phyloP scores from a whole-genome alignment of 2,888 invertebrate species.

The Prenolepis imparis region DNA sequence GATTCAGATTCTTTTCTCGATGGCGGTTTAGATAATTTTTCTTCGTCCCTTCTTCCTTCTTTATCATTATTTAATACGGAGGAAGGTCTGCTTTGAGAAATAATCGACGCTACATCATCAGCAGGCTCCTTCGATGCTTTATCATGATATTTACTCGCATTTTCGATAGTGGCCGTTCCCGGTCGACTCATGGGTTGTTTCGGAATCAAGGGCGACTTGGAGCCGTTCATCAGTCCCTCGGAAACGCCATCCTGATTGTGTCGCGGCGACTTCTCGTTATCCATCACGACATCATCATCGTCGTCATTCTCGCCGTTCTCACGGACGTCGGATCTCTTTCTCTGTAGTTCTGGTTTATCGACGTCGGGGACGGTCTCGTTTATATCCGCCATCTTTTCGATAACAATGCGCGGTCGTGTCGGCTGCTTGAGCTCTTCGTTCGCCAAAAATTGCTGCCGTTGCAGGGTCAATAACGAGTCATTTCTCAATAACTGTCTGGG shows the following conservation, averaged over 20 bases:
- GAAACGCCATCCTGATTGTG: constrained; percentile 13
- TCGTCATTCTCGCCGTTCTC: constrained; percentile 73
- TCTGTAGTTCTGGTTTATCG: constrained; percentile 55
- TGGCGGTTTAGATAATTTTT: not conserved
- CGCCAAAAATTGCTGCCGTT: constrained; percentile 36
- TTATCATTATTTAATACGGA: not conserved
- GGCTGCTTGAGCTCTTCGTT: constrained; percentile 65
- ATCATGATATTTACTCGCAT: constrained; percentile 40
- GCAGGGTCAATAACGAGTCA: constrained; percentile 70
- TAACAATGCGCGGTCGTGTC: constrained; percentile 66
- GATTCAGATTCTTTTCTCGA: not conserved
- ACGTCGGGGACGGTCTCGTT: constrained; percentile 60
- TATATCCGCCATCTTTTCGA: constrained; percentile 77
- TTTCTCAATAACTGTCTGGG: constrained; percentile 69
- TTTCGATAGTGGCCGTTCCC: constrained; percentile 58
- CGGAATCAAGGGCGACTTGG: constrained; percentile 46
- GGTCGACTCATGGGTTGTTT: constrained; percentile 48
- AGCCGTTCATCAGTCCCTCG: constrained; percentile 19
- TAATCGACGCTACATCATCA: not conserved
- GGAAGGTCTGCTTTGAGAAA: constrained; percentile 36
- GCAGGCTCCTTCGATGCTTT: constrained; percentile 5
- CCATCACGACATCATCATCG: constrained; percentile 80
- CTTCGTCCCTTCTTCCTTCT: constrained; percentile 13
- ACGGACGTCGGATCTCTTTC: constrained; percentile 56
- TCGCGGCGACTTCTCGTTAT: constrained; percentile 67